These are phyloP conservation scores for Sapayoa aenigma DNA, from an alignment of 2,113 vertebrate genomes.

Conservation along the genomic window DNA sequence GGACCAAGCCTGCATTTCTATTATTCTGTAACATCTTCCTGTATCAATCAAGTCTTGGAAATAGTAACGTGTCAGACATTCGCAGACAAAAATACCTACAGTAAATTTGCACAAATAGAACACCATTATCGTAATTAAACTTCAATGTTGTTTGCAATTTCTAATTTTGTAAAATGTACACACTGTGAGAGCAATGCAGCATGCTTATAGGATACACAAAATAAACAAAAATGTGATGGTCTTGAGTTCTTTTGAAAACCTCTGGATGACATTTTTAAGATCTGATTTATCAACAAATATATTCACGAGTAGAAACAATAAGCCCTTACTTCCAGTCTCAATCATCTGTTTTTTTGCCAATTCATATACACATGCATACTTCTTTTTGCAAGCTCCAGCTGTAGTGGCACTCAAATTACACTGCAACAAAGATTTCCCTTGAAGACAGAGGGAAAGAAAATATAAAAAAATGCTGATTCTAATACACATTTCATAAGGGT, in stretches of 20 bases:
- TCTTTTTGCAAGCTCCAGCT: not conserved
- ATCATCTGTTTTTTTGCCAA: not conserved
- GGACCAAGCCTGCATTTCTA: not conserved
- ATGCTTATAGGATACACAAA: not conserved
- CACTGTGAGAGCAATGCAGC: not conserved
- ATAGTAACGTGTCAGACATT: not conserved
- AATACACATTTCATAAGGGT: not conserved
- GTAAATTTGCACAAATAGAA: not conserved
- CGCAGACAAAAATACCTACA: not conserved
- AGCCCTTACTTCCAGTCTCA: conserved; percentile 8
- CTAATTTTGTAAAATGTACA: not conserved
- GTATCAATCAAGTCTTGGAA: not conserved
- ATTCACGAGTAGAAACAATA: not conserved
- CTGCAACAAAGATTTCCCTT: not conserved
- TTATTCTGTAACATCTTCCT: not conserved
- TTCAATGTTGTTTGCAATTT: not conserved
- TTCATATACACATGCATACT: not conserved
- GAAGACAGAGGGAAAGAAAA: conserved; percentile 2
- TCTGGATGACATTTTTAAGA: not conserved
- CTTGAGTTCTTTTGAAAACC: not conserved
- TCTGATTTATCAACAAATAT: conserved; percentile 22
- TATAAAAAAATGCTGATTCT: not conserved
- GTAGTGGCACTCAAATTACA: conserved; percentile 3
- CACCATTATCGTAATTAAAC: not conserved
- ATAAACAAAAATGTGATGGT: not conserved